Conservation (phyloP, 2,888 invertebrate species). For the Drosophila bunnanda region DNA sequence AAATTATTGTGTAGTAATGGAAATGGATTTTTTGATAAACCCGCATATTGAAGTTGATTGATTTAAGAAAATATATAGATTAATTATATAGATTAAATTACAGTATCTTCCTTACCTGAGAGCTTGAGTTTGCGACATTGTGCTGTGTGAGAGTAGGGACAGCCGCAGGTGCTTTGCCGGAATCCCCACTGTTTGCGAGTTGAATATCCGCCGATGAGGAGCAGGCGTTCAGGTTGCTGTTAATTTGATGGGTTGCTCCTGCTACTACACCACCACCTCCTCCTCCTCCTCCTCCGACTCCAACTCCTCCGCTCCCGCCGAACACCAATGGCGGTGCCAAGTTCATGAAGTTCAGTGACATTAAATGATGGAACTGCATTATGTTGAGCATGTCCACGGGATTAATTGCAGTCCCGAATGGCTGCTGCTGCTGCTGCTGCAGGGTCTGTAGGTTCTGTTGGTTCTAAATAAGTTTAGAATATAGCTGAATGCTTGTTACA, state of each 20-base stretch:
- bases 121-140: slow-evolving; percentile 8
- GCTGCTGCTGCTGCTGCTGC: slow-evolving; percentile 83
- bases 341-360: slow-evolving; percentile 97
- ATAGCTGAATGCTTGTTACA: neutral
- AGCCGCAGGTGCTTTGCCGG: neutral
- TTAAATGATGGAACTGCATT: slow-evolving; percentile 95
- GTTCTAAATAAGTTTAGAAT: slow-evolving; percentile 51
- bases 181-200: neutral
- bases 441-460: slow-evolving; percentile 82
- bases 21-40: too few species aligned
- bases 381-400: slow-evolving; percentile 94
- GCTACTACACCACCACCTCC: slow-evolving; percentile 55
- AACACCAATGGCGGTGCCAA: slow-evolving; percentile 91
- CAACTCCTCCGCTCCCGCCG: slow-evolving; percentile 70
- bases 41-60: too few species aligned
- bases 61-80: too few species aligned
- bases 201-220: slow-evolving; percentile 9
- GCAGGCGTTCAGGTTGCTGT: slow-evolving; percentile 17
- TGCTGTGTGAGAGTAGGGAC: slow-evolving; percentile 11
- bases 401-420: slow-evolving; percentile 86
- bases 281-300: slow-evolving; percentile 64
- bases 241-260: slow-evolving; percentile 14
- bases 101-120: slow-evolving; percentile 4
- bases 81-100: neutral
- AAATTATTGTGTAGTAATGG: too few species aligned